Base-by-base conservation (phyloP, 2,797 vertebrate species). In the Myripristis jacobus region DNA sequence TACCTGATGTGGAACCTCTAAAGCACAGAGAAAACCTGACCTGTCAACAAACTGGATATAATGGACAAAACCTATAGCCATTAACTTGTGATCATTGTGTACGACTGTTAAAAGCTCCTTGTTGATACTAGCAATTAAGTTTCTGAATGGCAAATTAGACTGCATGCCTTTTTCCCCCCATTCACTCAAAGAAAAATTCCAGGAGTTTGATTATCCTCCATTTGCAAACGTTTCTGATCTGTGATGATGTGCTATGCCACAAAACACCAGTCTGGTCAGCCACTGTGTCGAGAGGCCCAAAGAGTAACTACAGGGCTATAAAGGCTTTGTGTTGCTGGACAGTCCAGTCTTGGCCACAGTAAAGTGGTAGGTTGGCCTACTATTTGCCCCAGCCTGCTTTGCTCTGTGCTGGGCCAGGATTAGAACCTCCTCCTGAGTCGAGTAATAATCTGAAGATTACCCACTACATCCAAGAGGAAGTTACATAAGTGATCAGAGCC, bases 371-470 rank as follows among this genome's bases (percentile, higher is more conserved):
- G 74, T 82, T 66, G 58, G 54, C 48, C 68, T 66, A 74, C 70
- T 70, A 66, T 80, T 85, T 70, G 79, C 80, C 67, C 58, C 56
- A 4, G 78, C 60, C 70, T 57, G 65, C 58, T 81, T 83, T 83
- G 59, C 62, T 75, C 81, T 81, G 79, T 66, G 55, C 64, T 63
- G 61, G 63, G 64, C 84, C 53, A 57, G 90, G 86, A 93, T 94
- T 92, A 91, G 88, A 89, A 83, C 72, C 79, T 79, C 84, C 78
- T 90, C 87, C 84, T 78, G 83, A 81, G 83, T 73, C 48, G 77
- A 86, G 87, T 60, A 85, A 84, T 92, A 91, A 93, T 90, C 90
- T 91, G 85, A 88, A 93, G 92, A 93, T 92, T 93, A 93, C 72
- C 81, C 75, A 73, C 75, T 73, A 68, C 86, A 82, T 89, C 74